Evolutionary conservation across 2,888 invertebrate genomes (phyloP).

Genomic region (Petrophora chlorosata): DNA sequence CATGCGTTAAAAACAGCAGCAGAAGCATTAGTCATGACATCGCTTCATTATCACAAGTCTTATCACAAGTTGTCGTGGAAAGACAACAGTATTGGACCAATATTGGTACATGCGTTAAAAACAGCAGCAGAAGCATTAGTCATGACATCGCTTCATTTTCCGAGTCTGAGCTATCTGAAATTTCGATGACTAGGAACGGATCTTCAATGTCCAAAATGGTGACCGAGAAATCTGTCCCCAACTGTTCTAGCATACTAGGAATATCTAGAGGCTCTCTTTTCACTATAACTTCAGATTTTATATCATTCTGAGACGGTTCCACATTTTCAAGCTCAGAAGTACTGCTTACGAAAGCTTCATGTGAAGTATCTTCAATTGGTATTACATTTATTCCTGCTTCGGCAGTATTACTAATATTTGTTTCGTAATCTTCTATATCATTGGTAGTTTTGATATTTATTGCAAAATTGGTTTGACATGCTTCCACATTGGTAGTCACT

Average conservation of each 20-base stretch:
- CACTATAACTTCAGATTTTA: constrained; percentile 20
- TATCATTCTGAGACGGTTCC: constrained; percentile 3
- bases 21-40: too few species aligned
- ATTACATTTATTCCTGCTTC: neutral
- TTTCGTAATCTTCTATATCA: neutral
- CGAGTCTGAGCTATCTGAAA: constrained; percentile 56
- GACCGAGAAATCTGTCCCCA: constrained; percentile 50
- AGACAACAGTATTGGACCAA: too few species aligned
- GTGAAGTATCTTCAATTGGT: neutral
- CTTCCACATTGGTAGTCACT: neutral
- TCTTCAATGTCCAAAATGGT: constrained; percentile 58
- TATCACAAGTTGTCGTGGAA: too few species aligned
- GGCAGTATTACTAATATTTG: neutral
- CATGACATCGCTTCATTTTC: constrained; percentile 43
- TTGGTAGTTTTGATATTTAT: neutral
- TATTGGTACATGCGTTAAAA: too few species aligned
- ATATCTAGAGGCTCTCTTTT: constrained; percentile 41
- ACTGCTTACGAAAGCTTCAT: neutral
- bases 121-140: too few species aligned
- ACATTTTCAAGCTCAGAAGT: neutral
- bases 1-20: too few species aligned
- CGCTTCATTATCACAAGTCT: too few species aligned
- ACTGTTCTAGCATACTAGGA: constrained; percentile 40
- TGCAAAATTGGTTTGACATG: neutral
- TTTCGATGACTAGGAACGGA: constrained; percentile 61